phyloP scores from a whole-genome alignment of 2,113 vertebrate species.

The Patagioenas fasciata region DNA sequence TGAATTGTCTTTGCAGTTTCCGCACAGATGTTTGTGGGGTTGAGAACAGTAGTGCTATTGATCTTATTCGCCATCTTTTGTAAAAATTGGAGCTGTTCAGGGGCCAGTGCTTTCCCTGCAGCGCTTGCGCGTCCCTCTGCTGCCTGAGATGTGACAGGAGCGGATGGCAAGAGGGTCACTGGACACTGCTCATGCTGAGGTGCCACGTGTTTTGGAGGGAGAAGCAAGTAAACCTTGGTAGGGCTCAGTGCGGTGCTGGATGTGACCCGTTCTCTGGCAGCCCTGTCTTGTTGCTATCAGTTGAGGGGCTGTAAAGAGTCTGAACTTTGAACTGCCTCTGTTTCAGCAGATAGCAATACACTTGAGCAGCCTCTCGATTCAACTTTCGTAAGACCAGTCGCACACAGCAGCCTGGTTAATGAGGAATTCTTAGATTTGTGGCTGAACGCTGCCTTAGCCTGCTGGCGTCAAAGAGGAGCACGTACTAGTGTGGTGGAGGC shows the following conservation, averaged over 20 bases:
- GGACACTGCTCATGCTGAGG: neutral
- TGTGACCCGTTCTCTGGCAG: neutral
- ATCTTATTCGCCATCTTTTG: fast-evolving
- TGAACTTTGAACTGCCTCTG: neutral
- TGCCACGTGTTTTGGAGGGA: fast-evolving
- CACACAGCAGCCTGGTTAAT: neutral
- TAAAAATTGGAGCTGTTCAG: neutral
- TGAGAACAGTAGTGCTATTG: neutral
- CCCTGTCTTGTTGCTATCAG: neutral
- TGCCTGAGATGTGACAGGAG: neutral
- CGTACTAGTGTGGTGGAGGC: neutral
- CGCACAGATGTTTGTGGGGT: neutral
- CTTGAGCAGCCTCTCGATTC: neutral
- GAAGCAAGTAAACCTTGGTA: neutral
- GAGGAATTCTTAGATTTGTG: neutral
- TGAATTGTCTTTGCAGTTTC: neutral
- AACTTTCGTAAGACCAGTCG: neutral
- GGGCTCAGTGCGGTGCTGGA: neutral
- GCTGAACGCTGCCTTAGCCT: neutral
- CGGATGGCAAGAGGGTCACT: neutral
- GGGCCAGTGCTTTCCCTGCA: neutral
- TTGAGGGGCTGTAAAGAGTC: neutral
- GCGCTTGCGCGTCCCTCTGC: fast-evolving
- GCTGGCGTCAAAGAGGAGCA: neutral
- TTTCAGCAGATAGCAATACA: neutral